Evolutionary conservation across 2,888 invertebrate species (phyloP).

Genomic region (Acrobasis repandana): DNA sequence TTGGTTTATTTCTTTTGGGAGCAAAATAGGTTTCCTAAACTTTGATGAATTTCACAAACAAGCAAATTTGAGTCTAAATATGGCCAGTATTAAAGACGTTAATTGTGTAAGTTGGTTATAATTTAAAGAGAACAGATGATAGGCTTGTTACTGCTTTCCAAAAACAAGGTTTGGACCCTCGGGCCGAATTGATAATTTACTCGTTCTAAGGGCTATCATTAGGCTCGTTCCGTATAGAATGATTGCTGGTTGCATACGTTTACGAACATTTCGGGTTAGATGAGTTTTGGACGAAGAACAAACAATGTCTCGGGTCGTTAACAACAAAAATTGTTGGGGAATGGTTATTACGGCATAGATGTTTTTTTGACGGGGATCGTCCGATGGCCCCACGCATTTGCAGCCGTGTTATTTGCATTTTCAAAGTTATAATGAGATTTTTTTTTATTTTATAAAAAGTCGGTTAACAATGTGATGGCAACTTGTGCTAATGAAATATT

Average conservation of each 20-base stretch:
- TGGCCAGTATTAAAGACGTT: conserved; percentile 39
- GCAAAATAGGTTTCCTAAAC: conserved; percentile 27
- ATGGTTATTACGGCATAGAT: conserved; percentile 69
- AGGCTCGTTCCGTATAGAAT: conserved; percentile 69
- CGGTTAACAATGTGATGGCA: neutral
- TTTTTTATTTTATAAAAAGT: neutral
- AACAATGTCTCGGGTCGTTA: conserved; percentile 80
- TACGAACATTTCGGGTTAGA: conserved; percentile 53
- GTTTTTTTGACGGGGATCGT: conserved; percentile 41
- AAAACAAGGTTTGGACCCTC: conserved; percentile 72
- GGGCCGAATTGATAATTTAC: conserved; percentile 82
- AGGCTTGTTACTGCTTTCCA: conserved; percentile 73
- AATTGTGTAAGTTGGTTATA: conserved; percentile 43
- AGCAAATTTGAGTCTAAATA: conserved; percentile 40
- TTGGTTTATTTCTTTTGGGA: conserved; percentile 35
- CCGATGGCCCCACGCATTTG: conserved; percentile 22
- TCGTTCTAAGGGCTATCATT: conserved; percentile 79
- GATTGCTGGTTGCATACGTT: conserved; percentile 75
- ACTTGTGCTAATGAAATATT: no score
- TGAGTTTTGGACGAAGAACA: conserved; percentile 70
- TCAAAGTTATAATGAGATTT: conserved; percentile 20
- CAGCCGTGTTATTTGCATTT: conserved; percentile 28
- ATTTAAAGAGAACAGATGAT: conserved; percentile 56
- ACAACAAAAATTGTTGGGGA: conserved; percentile 68
- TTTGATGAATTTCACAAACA: conserved; percentile 28